These are phyloP conservation scores for Platichthys flesus DNA, from an alignment of 2,113 vertebrate species.

Conservation along the genomic window DNA sequence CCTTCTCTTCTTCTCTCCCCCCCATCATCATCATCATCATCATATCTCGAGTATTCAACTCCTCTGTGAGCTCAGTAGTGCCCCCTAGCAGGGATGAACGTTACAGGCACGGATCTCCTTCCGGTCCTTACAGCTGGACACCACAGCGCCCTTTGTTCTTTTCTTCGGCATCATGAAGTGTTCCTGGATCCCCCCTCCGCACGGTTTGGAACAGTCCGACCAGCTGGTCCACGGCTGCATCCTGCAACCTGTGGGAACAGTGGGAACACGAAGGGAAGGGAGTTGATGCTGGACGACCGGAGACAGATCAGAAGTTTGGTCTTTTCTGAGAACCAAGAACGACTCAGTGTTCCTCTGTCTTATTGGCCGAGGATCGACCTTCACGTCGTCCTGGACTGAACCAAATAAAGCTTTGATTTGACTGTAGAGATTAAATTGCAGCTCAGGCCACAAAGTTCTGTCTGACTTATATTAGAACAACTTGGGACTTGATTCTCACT, in stretches of 20 bases:
- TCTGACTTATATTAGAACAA: too few species aligned
- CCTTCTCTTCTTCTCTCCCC: background rate
- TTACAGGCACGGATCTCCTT: constrained; percentile 95
- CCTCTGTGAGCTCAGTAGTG: constrained; percentile 43
- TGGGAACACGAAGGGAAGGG: background rate
- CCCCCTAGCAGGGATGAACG: constrained; percentile 89
- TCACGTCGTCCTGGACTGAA: too few species aligned
- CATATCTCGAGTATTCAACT: background rate
- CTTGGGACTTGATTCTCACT: too few species aligned
- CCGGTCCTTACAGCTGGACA: constrained; percentile 89
- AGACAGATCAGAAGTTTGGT: too few species aligned
- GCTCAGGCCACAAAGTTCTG: too few species aligned
- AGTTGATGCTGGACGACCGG: background rate
- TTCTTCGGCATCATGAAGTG: constrained; percentile 90
- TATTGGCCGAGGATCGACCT: too few species aligned
- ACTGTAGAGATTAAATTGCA: too few species aligned
- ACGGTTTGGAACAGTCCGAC: constrained; percentile 91
- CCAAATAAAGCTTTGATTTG: too few species aligned
- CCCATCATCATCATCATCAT: background rate
- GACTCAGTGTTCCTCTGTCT: too few species aligned
- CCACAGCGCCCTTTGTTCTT: constrained; percentile 85
- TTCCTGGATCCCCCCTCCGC: constrained; percentile 93
- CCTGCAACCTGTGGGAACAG: constrained; percentile 84
- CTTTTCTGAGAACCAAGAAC: too few species aligned
- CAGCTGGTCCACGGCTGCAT: constrained; percentile 92